Percentiles rank a stretch among this genome's conserved stretches.
These are phyloP conservation scores for Typhlichthys eigenmanni DNA, from an alignment of 2,797 vertebrate species.

Conservation along the genomic window DNA sequence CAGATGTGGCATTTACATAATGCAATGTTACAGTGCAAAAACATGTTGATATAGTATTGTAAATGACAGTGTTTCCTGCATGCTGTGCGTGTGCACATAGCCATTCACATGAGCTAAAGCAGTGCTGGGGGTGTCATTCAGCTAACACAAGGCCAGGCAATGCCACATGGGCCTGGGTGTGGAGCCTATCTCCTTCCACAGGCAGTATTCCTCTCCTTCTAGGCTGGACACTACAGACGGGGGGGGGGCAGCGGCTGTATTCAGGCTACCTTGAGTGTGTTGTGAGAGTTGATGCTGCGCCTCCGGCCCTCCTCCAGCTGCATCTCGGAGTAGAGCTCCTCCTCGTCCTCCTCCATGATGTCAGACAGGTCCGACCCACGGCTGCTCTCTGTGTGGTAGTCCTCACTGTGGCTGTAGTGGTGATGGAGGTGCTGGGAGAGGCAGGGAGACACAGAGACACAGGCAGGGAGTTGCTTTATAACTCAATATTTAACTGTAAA, in stretches of 20 bases:
- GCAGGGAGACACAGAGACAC: background rate
- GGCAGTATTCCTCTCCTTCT: conserved; percentile 16
- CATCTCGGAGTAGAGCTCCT: conserved; percentile 97
- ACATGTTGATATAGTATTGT: conserved; percentile 9
- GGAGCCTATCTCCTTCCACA: conserved; percentile 32
- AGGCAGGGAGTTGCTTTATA: background rate
- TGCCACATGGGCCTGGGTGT: conserved; percentile 50
- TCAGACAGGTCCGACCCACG: conserved; percentile 95
- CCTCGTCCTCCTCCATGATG: conserved; percentile 99
- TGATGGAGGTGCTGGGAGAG: conserved; percentile 73
- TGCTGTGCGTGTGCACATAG: conserved; percentile 44
- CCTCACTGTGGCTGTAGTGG: conserved; percentile 89
- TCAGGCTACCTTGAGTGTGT: conserved; percentile 88
- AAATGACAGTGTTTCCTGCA: conserved; percentile 38
- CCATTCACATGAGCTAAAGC: conserved; percentile 58
- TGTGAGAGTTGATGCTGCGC: conserved; percentile 89
- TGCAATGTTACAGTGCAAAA: conserved; percentile 37
- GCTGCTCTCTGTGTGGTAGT: conserved; percentile 96
- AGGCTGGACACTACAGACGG: conserved; percentile 2
- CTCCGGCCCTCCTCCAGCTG: conserved; percentile 93
- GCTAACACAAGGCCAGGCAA: conserved; percentile 46
- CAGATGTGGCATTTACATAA: conserved; percentile 4
- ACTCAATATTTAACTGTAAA: background rate
- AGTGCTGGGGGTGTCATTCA: conserved; percentile 48
- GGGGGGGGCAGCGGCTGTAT: conserved; percentile 16